Evolutionary conservation across 1,140 invertebrate genomes (phyloP).

Genomic region (Apis laboriosa): DNA sequence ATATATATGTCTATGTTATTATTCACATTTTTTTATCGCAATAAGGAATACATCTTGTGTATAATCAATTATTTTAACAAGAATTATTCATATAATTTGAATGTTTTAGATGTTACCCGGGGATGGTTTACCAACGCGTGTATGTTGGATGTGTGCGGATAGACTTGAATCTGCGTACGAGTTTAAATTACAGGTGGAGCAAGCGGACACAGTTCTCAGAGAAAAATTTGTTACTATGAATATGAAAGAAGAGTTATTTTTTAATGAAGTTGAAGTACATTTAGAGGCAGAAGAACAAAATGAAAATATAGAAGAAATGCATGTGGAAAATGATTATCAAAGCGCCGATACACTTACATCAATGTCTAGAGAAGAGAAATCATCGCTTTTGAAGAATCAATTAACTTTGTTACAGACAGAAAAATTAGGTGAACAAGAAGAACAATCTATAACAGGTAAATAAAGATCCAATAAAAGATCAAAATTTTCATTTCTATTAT

Average conservation of each 20-base stretch:
- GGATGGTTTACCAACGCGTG: constrained; percentile 84
- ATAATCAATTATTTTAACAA: not conserved
- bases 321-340: constrained; percentile 65
- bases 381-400: constrained; percentile 73
- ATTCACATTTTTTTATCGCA: not conserved
- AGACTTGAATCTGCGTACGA: constrained; percentile 84
- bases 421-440: constrained; percentile 67
- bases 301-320: constrained; percentile 57
- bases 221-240: constrained; percentile 79
- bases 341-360: constrained; percentile 51
- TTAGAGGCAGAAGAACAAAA: constrained; percentile 65
- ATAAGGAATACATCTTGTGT: not conserved
- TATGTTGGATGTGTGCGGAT: constrained; percentile 83
- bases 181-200: constrained; percentile 85
- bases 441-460: constrained; percentile 47
- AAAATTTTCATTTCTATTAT: not conserved
- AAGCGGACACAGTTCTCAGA: constrained; percentile 82
- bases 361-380: constrained; percentile 48
- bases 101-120: constrained; percentile 79
- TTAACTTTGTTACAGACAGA: constrained; percentile 71
- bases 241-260: constrained; percentile 77
- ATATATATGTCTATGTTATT: no score
- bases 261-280: constrained; percentile 76
- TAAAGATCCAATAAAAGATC: not conserved
- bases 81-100: not conserved